Evolutionary conservation across 2,888 invertebrate genomes (phyloP).

Genomic region (Odontocolon sp.): DNA sequence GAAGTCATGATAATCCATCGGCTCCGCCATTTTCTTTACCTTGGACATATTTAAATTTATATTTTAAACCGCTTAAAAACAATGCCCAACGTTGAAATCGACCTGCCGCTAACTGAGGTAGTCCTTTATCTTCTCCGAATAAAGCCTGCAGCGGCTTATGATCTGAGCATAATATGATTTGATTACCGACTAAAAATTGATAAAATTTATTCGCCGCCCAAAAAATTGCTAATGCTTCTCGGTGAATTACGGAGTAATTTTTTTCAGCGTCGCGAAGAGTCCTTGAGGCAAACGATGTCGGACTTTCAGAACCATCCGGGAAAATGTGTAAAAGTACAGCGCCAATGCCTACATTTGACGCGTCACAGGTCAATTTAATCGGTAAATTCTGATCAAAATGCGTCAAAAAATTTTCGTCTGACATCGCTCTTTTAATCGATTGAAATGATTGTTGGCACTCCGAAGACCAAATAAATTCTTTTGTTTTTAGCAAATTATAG

Average conservation of each 20-base stretch:
- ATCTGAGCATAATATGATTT: conserved; percentile 34
- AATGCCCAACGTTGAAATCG: conserved; percentile 29
- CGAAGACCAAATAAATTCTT: background rate
- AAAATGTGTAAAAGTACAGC: conserved; percentile 67
- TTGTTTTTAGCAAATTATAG: conserved; percentile 9
- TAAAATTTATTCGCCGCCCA: conserved; percentile 42
- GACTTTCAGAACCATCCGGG: conserved; percentile 69
- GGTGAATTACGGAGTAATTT: too few relatives aligned
- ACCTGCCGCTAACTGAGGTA: conserved; percentile 39
- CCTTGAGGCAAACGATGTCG: conserved; percentile 72
- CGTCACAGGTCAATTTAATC: conserved; percentile 59
- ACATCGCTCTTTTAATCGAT: background rate
- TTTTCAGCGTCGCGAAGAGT: conserved; percentile 65
- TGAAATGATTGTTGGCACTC: conserved; percentile 6
- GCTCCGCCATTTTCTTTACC: conserved; percentile 26
- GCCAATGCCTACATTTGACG: conserved; percentile 66
- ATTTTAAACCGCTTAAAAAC: conserved; percentile 33
- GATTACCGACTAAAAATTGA: conserved; percentile 20
- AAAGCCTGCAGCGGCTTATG: conserved; percentile 32
- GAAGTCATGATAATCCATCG: conserved; percentile 46
- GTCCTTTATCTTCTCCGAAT: conserved; percentile 34
- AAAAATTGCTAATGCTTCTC: conserved; percentile 57
- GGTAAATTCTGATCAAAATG: conserved; percentile 15
- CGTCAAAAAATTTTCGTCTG: conserved; percentile 28
- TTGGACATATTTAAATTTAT: conserved; percentile 25